Evolutionary conservation across 2,888 invertebrate genomes (phyloP), one percentile per base, ranked within the genome.

Genomic region (Nesidiocoris tenuis): DNA sequence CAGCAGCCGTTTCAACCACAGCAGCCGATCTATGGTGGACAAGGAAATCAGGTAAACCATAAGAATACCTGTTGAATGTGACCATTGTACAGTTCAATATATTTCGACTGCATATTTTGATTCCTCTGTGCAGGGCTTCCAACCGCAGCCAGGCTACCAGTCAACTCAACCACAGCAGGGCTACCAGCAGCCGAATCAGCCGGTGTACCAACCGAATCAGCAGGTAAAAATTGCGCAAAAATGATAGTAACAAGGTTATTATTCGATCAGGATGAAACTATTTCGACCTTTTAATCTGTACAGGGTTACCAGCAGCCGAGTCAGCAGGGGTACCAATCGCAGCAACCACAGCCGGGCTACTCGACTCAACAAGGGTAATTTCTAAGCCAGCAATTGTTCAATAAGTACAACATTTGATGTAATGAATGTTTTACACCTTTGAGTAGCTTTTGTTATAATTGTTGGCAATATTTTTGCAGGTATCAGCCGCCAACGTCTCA

Each of bases 71-170:
- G 12, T 39, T n/a, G n/a, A n/a, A n/a, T n/a, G n/a, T n/a, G n/a
- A n/a, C n/a, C n/a, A n/a, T n/a, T n/a, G n/a, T n/a, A n/a, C n/a
- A n/a, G n/a, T n/a, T n/a, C n/a, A n/a, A n/a, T n/a, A n/a, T n/a
- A n/a, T n/a, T n/a, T n/a, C n/a, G n/a, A n/a, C n/a, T n/a, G n/a
- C n/a, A n/a, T n/a, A n/a, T n/a, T n/a, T n/a, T n/a, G n/a, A n/a
- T n/a, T n/a, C n/a, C n/a, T n/a, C 59, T 18, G 7, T 9, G n/a
- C 72, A 61, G 63, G 63, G 55, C 25, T 61, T 39, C 54, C 63
- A 72, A 16, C 39, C 72, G 0, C 72, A 72, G 63, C 72, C 61
- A 39, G 23, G 61, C 56, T 72, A 72, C 63, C 72, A 72, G 54
- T 61, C 24, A 24, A 19, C 61, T n/a, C 64, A 63, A 55, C 74